phyloP scores from a whole-genome alignment of 2,888 invertebrate genomes.

The Macrosiphum euphorbiae region DNA sequence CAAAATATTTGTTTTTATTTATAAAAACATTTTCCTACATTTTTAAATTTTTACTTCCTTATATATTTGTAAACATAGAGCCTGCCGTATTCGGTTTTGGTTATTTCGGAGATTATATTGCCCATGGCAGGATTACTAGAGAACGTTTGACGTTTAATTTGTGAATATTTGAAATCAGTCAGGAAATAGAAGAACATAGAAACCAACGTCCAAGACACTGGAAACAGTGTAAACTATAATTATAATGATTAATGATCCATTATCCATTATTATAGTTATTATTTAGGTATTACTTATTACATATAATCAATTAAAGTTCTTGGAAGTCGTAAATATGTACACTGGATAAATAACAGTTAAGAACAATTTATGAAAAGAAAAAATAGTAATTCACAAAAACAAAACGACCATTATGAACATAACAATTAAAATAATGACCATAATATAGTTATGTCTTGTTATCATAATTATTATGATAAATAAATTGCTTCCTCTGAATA shows the following conservation, averaged over 20 bases:
- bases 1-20: no score
- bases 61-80: background rate
- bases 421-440: constrained; percentile 1
- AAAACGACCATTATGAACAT: background rate
- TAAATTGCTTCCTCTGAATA: background rate
- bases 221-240: background rate
- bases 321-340: background rate
- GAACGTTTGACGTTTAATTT: background rate
- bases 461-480: background rate
- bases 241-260: background rate
- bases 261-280: background rate
- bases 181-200: background rate
- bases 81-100: background rate
- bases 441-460: background rate
- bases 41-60: no score
- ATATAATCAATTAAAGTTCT: background rate
- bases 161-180: background rate
- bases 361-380: background rate
- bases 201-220: background rate
- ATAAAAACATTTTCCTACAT: no score
- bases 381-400: background rate
- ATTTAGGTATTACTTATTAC: background rate
- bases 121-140: background rate
- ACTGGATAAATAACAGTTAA: background rate
- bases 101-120: background rate